Base-by-base conservation (phyloP, 2,888 invertebrate genomes). In the Drosophila macrospina region DNA sequence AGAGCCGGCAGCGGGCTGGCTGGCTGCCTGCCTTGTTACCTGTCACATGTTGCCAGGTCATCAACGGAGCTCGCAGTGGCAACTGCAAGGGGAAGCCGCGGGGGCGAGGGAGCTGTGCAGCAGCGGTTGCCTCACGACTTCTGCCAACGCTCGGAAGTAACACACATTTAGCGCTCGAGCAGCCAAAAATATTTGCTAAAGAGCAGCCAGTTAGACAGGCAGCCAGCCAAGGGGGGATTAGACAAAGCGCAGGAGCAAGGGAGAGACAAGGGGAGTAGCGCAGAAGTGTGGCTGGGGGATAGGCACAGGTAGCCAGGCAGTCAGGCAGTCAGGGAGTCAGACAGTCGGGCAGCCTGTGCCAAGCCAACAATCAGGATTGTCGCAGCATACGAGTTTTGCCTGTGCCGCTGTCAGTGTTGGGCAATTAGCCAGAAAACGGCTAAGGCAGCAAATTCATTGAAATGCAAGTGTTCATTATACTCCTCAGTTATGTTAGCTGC, bases 131-230 rank as follows among this genome's bases (percentile, higher is more conserved):
- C 81, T 86, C 81, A 88, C 82, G 88, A 82, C 88, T 77, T 71
- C 68, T 60, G 63, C 64, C 63, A 74, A 66, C 59, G 83, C 77
- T 84, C 83, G 86, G 88, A 88, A 88, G 84, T 84, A 84, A 84
- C 88, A 88, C 88, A 84, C 84, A 86, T 88, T 86, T 83, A 84
- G 86, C 88, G 84, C 83, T 87, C 66, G 41, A 87, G 66, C 85
- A 85, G 79, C 82, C 42, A 81, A 87, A 87, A 67, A 67, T 56
- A 64, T 24, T 30, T 16, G 45, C 78, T 59, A 79, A 77, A 71
- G 51, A 80, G 61, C 62, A 71, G 69, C 69, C 62, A 68, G 74
- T 63, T 63, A 78, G 84, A 75, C 84, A 69, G 37, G 11, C 44
- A 73, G 71, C 47, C 42, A 63, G 74, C 41, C 16, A 16, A 26